Base-by-base conservation (phyloP, 2,888 invertebrate genomes). In the Chrysina gloriosa region DNA sequence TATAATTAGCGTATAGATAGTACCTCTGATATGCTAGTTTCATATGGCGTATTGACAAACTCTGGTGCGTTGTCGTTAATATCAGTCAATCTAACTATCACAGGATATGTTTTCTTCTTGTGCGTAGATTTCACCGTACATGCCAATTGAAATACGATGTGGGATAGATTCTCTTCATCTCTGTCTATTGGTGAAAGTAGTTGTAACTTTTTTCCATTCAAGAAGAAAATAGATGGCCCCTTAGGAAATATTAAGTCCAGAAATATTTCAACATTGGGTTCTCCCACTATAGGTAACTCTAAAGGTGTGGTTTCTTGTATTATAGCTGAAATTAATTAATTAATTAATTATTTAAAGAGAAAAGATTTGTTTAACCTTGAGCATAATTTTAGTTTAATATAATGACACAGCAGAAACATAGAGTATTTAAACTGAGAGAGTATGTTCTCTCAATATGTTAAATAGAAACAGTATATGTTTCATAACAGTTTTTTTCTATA, bases 21-120 rank as follows among this genome's bases (percentile, higher is more conserved):
- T 85, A 95, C 95, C 91, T 96, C 95, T 27, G 95, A 91, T 73
- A 95, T 92, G 70, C 88, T 91, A 67, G 93, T 89, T 83, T 92
- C 91, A 81, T 95, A 95, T 50, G 95, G 94, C 69, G 91, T 90
- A 79, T 92, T 92, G 80, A 92, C 87, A 84, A 96, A 95, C 78
- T 90, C 87, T 25, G 95, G 95, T 63, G 92, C 89, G 84, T 96
- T 96, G 84, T 96, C 95, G 81, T 96, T 95, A 81, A 95, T 90
- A 84, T 96, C 95, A 34, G 93, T 94, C 76, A 95, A 92, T 84
- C 95, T 87, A 73, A 95, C 94, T 80, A 95, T 94, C 75, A 95
- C 91, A 66, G 95, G 95, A 82, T 95, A 92, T 71, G 92, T 93
- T 73, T 93, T 88, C 81, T 92, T 90, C 81, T 92, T 93, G 82